Base-by-base conservation (phyloP, 2,797 vertebrate species). In the Eidolon dupreanum region DNA sequence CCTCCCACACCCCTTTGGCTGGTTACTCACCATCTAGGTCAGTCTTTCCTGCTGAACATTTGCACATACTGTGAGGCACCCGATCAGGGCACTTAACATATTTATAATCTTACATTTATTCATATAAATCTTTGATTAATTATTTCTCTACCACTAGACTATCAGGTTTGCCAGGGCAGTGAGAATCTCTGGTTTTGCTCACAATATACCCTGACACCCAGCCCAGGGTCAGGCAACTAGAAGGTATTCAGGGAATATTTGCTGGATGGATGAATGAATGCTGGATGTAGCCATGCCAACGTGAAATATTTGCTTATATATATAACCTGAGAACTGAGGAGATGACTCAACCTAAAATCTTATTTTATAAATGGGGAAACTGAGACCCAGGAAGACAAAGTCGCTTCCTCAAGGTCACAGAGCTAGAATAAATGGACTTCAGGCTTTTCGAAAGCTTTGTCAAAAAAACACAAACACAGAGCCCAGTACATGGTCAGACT, bases 1-100 rank as follows among this genome's bases (percentile, higher is more conserved):
- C 26, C 36, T 59, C 24, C 13, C 15, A 4, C 0, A 7, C 2
- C 22, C 11, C 1, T 17, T 31, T 24, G 53, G 5, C 61, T n/a
- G 53, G 49, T 41, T 46, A 38, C 78, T 78, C 55, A 33, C 51
- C 2, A 2, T 12, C 53, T 28, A 24, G 28, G 33, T 43, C 75
- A 6, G 0, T 31, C 53, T 94, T 92, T 73, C 20, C 36, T 26
- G 49, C 36, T 36, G 13, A 59, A 33, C 5, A 15, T 8, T 1
- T 51, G 8, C 8, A 20, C 53, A 0, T 28, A 16, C 49, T 28
- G 1, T 41, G 31, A 74, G 28, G 51, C 4, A 2, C 71, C 36
- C 49, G 41, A 4, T 51, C 61, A 71, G 61, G 63, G 53, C 46
- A 22, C n/a, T 19, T 38, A 46, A 33, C n/a, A 2, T 9, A 26